Evolutionary conservation across 1,140 invertebrate genomes (phyloP), one percentile per base, ranked within the genome.

Genomic region (Drosophila biarmipes): DNA sequence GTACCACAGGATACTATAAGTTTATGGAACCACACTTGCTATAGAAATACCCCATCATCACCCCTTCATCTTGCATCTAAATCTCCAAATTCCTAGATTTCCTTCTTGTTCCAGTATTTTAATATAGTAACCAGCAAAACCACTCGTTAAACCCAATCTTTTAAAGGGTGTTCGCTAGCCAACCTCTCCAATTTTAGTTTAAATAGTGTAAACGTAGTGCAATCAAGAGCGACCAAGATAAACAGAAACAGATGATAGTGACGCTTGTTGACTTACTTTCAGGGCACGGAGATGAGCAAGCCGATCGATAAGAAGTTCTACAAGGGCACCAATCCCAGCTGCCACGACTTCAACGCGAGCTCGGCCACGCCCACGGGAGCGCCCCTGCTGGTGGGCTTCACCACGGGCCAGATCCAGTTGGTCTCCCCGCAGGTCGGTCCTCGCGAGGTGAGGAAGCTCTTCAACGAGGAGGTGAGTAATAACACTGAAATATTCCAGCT

Each of bases 251-350:
- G 35, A 31, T 72, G 48, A 62, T 59, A 49, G 38, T 71, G 31
- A 59, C 29, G 15, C 15, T 37, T 64, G 15, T 24, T 58, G 35
- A 40, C 38, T 56, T 15, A 27, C 27, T 69, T 52, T 4, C 92
- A 97, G 96, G 97, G 97, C 90, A 96, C 97, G 79, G 98, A 99
- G 94, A 94, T 99, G 91, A 97, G 96, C 69, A 98, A 98, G 93
- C 98, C 98, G 43, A 95, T 99, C 69, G 98, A 99, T 92, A 99
- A 99, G 92, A 96, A 99, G 92, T 95, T 98, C 81, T 99, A 99
- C 92, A 99, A 99, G 94, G 98, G 98, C 86, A 99, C 98, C 73
- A 99, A 98, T 94, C 98, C 98, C 52, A 99, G 98, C 24, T 99
- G 98, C 93, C 99, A 99, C 93, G 98, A 99, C 94, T 99, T 99